Evolutionary conservation across 2,888 invertebrate species (phyloP), one percentile per base, ranked within the genome.

Genomic region (Drosophila mulleri): DNA sequence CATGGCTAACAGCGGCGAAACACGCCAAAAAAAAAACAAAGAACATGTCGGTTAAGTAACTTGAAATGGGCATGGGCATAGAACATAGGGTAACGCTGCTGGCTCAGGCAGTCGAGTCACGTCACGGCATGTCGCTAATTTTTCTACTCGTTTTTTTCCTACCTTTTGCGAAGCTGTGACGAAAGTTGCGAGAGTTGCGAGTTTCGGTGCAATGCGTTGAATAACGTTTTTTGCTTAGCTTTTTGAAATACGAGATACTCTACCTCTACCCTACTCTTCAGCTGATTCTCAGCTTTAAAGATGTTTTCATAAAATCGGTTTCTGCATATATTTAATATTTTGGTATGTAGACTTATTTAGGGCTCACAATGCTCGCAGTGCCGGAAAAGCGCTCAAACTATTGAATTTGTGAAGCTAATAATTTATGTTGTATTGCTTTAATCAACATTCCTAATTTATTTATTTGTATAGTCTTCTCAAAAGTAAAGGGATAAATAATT

Each of bases 101-200:
- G 47, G 63, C 67, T 83, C 78, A 64, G 75, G 75, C 73, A 84
- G 89, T 84, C 84, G 65, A 86, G 84, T 84, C 84, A 84, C 90
- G 90, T 84, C 87, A 83, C 65, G 71, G 83, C 67, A 78, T 75
- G 90, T 78, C 87, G 90, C 90, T 90, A 84, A 84, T 84, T 84
- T 84, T 90, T 85, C 18, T 32, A 29, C 29, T 26, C 14, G 16
- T 48, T 29, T 72, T 44, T 58, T 83, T 23, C 20, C 2, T 82
- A 82, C 88, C 70, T 67, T 39, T 48, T 52, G 71, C 58, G 56
- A 47, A 42, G 18, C 57, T 62, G 18, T 65, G 57, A 50, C 50
- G 35, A 86, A 83, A 83, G 76, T 72, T 82, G 29, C 29, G 29
- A 65, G 82, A 89, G 69, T 23, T 52, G 35, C 35, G 12, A 48